Evolutionary conservation across 2,113 vertebrate species (phyloP).

Genomic region (Capricornis sumatraensis): DNA sequence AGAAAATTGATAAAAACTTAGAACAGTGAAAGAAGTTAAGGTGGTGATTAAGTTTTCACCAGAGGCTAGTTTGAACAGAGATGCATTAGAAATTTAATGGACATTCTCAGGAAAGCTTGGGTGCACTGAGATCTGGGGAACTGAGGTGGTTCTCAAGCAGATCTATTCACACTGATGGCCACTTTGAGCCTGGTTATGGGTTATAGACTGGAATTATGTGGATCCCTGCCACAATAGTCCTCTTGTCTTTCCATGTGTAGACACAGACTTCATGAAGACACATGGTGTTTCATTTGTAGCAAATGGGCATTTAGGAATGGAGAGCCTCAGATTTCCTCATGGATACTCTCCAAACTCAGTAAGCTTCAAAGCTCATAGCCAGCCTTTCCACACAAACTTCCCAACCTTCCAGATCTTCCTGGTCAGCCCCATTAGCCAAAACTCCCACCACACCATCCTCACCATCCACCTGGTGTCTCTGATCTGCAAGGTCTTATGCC

Average conservation of each 20-base stretch:
- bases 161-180: not conserved
- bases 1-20: constrained; percentile 53
- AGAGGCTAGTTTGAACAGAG: constrained; percentile 53
- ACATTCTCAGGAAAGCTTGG: not conserved
- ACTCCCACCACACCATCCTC: not conserved
- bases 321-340: not conserved
- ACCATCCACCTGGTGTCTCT: not conserved
- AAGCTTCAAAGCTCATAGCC: not conserved
- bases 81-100: constrained; percentile 36
- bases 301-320: not conserved
- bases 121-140: not conserved
- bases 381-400: not conserved
- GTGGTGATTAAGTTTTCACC: constrained; percentile 65
- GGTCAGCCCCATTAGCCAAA: not conserved
- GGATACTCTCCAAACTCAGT: not conserved
- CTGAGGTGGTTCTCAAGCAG: not conserved
- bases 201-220: not conserved
- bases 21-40: constrained; percentile 66
- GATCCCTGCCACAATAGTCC: not conserved
- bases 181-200: not conserved
- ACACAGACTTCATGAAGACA: not conserved
- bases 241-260: not conserved
- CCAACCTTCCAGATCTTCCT: not conserved
- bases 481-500: not conserved
- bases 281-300: not conserved